Evolutionary conservation across 2,797 vertebrate genomes (phyloP).

Genomic region (Monodelphis domestica): DNA sequence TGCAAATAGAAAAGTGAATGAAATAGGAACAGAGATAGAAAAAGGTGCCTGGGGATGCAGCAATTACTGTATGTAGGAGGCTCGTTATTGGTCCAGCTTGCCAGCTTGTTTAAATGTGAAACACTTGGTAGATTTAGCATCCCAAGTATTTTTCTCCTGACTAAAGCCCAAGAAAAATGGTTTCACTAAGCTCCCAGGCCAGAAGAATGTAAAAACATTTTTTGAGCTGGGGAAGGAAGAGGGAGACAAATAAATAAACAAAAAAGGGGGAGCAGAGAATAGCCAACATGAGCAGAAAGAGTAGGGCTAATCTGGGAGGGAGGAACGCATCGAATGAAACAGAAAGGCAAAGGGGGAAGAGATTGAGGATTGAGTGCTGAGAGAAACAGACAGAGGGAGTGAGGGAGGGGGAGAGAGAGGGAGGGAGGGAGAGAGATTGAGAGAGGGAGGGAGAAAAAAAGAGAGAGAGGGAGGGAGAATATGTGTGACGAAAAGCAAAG

Average conservation of each 20-base stretch:
- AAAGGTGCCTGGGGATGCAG: slow-evolving; percentile 73
- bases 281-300: slow-evolving; percentile 5
- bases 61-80: slow-evolving; percentile 70
- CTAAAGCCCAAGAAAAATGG: slow-evolving; percentile 34
- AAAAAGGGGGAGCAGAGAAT: neutral
- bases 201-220: slow-evolving; percentile 53
- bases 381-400: neutral
- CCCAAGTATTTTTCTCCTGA: slow-evolving; percentile 55
- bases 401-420: neutral
- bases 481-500: slow-evolving; percentile 15
- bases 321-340: slow-evolving; percentile 24
- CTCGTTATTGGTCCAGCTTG: slow-evolving; percentile 21
- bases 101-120: slow-evolving; percentile 76
- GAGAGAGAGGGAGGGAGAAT: neutral
- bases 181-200: neutral
- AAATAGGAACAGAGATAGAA: slow-evolving; percentile 69
- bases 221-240: slow-evolving; percentile 56
- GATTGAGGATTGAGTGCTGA: neutral
- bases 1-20: slow-evolving; percentile 82
- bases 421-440: neutral
- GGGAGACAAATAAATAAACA: neutral
- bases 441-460: no score
- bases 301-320: neutral
- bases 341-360: neutral
- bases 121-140: slow-evolving; percentile 63